A percentile compares a stretch with the other conserved stretches of the same genome.
These are phyloP conservation scores for Orthosia cruda DNA, from an alignment of 2,888 invertebrate species.

Conservation along the genomic window DNA sequence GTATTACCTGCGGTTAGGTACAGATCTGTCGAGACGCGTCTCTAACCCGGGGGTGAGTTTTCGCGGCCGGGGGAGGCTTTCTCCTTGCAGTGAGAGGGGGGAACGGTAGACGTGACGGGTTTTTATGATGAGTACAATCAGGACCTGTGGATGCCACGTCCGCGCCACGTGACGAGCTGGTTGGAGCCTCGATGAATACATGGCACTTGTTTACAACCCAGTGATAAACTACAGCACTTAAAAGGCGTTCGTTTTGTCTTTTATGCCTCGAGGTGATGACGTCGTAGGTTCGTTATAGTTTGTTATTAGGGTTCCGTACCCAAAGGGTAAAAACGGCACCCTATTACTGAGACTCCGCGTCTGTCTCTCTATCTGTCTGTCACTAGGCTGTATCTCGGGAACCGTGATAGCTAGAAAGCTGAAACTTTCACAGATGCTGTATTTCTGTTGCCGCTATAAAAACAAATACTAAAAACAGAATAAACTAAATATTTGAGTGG, in stretches of 20 bases:
- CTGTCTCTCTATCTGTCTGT: too few relatives aligned
- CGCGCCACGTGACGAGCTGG: conserved; percentile 74
- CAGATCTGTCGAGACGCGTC: conserved; percentile 52
- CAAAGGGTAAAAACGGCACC: too few relatives aligned
- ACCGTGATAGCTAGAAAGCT: too few relatives aligned
- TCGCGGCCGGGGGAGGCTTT: conserved; percentile 71
- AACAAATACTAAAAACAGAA: too few relatives aligned
- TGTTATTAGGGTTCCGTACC: too few relatives aligned
- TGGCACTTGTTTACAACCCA: conserved; percentile 65
- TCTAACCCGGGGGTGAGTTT: conserved; percentile 68
- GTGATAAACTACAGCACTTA: conserved; percentile 52
- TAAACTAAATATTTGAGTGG: too few relatives aligned
- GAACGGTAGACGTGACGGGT: conserved; percentile 81
- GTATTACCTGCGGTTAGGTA: conserved; percentile 47
- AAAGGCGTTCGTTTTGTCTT: conserved; percentile 38
- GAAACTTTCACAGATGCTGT: too few relatives aligned
- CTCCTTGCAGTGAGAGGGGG: conserved; percentile 66
- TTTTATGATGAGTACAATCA: conserved; percentile 87
- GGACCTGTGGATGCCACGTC: conserved; percentile 79
- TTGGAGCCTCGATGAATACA: conserved; percentile 76
- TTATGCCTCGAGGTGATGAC: conserved; percentile 9
- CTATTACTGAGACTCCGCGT: too few relatives aligned
- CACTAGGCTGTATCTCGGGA: too few relatives aligned
- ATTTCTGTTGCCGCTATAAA: too few relatives aligned
- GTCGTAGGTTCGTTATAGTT: neutral